Conservation (phyloP, 1,140 invertebrate species). For the Euglossa dilemma region DNA sequence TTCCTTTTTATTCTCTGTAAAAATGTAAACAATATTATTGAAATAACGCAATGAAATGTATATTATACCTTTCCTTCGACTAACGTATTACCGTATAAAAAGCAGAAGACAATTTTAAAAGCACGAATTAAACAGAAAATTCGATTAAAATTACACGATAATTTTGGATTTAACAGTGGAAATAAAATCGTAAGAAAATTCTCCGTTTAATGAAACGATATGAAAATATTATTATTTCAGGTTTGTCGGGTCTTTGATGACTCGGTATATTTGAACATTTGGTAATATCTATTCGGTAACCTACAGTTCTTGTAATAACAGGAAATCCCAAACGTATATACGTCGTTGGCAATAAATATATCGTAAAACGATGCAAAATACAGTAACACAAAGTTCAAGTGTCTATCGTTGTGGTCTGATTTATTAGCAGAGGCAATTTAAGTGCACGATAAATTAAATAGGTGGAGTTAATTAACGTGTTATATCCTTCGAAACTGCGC, state of each 20-base stretch:
- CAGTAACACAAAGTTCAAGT: neutral
- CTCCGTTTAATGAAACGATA: neutral
- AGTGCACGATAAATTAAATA: conserved; percentile 43
- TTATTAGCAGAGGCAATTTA: neutral
- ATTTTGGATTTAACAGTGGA: neutral
- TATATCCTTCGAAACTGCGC: neutral
- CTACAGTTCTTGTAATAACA: neutral
- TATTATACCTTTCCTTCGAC: no score
- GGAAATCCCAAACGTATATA: neutral
- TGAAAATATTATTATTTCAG: neutral
- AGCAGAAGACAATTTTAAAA: neutral
- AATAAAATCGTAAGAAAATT: neutral
- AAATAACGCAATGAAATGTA: no score
- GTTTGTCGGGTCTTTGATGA: neutral
- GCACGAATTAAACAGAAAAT: neutral
- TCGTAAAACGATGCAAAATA: neutral
- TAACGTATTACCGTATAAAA: neutral
- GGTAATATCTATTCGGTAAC: no score
- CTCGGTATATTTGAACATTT: neutral
- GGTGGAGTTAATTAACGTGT: conserved; percentile 39
- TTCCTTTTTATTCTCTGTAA: no score
- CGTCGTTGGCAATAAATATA: neutral
- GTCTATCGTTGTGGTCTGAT: neutral
- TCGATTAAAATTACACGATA: neutral
- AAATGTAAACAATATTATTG: no score